Base-by-base conservation (phyloP, 2,888 invertebrate genomes). In the Criorhina ranunculi region DNA sequence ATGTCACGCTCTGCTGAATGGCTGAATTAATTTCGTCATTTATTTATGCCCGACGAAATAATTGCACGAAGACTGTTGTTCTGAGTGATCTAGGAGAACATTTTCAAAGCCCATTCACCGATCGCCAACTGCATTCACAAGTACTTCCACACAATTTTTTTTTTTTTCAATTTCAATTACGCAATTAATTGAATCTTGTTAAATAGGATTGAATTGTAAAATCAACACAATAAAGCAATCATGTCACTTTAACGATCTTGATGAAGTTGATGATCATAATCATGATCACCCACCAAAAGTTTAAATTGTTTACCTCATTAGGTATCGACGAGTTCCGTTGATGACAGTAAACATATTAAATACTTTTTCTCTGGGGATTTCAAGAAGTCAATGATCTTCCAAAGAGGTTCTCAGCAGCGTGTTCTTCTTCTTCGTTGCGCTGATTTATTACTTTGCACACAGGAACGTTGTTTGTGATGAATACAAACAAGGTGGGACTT, bases 1-100 rank as follows among this genome's bases (percentile, higher is more conserved):
- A 76, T 76, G 76, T 76, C 66, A 76, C 60, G 66, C 66, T 57
- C 66, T 40, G 57, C 1, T 66, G 66, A 57, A 55, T 75, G 42
- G n/a, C 33, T n/a, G 57, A 57, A 70, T 69, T 55, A 55, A 55
- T 55, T 42, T 69, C 15, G 17, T 40, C n/a, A 19, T 69, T 53
- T 42, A 29, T 44, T 19, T 62, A 62, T 62, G 62, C 33, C 33
- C 31, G 49, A 33, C 42, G 19, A 33, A 66, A 76, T 76, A 57
- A 57, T 70, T 44, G 15, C 69, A 44, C 19, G 24, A 1, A 15
- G 4, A 24, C 8, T 33, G 55, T 55, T 33, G 15, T 12, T 31
- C 29, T 53, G 11, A n/a, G 15, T 37, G 40, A 53, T 67, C 40
- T 40, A 67, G 15, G 12, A 55, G 55, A 53, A 8, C 67, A 53